Base-by-base conservation (phyloP, 2,113 vertebrate genomes). In the Taxidea taxus region DNA sequence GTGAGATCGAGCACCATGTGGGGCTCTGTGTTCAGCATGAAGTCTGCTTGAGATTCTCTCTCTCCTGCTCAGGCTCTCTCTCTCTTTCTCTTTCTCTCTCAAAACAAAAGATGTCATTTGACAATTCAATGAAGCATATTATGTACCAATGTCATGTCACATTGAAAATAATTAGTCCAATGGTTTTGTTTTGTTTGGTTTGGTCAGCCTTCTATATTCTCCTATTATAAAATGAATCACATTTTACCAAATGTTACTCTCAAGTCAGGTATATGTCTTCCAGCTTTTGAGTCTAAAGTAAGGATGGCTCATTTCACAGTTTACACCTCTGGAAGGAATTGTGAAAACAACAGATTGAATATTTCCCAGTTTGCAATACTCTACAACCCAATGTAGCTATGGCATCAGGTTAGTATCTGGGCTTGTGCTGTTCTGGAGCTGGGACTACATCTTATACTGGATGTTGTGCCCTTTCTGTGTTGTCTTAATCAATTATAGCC, bases 161-260 rank as follows among this genome's bases (percentile, higher is more conserved):
- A 10, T 64, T n/a, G 37, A 86, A 97, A 77, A 86, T 62, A 77
- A 95, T 92, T 77, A 82, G 42, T 12, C 6, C 37, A 81, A 2
- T 64, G 27, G 5, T 81, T 77, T 29, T 58, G 37, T 5, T 81
- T 77, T 15, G 74, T 88, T 86, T 94, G 0, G 62, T 27, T 60
- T 85, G 37, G 9, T 20, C 14, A 39, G 12, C 3, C 39, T 83
- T 77, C 13, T 58, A 13, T 58, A 18, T 21, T 90, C 20, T 9
- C 47, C 23, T 37, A 47, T 80, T 87, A 87, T 56, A 90, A 81
- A 87, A 84, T 34, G 27, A 92, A 87, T 92, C 12, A 88, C 12
- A 37, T 75, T 77, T 56, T 5, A 44, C 86, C 31, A 54, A 94
- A 84, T 54, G 4, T n/a, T 56, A 31, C 70, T 91, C 18, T 94